phyloP scores from a whole-genome alignment of 64 coral and sea anemone species.

The Pocillopora damicornis region DNA sequence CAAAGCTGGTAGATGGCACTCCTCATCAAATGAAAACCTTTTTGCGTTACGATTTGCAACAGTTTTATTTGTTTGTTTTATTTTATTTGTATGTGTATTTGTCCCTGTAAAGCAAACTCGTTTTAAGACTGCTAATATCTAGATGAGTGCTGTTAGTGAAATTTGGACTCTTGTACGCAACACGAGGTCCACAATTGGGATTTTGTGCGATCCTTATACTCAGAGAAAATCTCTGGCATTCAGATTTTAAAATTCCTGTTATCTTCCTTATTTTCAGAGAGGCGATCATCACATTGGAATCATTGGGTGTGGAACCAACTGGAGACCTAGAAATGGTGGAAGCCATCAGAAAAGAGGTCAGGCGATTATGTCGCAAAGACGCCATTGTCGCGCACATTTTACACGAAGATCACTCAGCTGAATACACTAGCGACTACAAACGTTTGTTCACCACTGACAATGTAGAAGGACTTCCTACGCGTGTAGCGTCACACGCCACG shows the following conservation, averaged over 20 bases:
- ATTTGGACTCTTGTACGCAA: no score
- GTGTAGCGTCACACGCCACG: slow-evolving; percentile 41
- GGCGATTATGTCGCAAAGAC: slow-evolving; percentile 61
- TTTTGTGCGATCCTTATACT: background rate
- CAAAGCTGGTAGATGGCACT: no score
- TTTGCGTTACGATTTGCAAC: no score
- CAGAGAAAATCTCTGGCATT: background rate
- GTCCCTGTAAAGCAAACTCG: no score
- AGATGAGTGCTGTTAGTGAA: no score
- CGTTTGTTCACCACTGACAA: slow-evolving; percentile 52
- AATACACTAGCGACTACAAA: slow-evolving; percentile 67
- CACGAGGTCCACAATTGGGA: no score
- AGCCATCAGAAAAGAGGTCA: slow-evolving; percentile 76
- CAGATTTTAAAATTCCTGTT: background rate
- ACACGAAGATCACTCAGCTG: slow-evolving; percentile 49
- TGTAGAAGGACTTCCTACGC: background rate
- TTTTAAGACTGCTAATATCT: no score
- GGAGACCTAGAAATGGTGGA: slow-evolving; percentile 86
- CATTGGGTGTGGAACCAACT: slow-evolving; percentile 77
- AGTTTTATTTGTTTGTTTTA: no score
- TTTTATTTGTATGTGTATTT: no score
- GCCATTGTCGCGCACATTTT: slow-evolving; percentile 74
- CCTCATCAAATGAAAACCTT: no score
- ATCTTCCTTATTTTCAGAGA: slow-evolving; percentile 36
- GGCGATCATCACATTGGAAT: slow-evolving; percentile 63